Percentiles rank a stretch among this genome's conserved stretches.
Evolutionary conservation across 2,888 invertebrate species (phyloP).

Genomic region (Marasmarcha lunaedactyla): DNA sequence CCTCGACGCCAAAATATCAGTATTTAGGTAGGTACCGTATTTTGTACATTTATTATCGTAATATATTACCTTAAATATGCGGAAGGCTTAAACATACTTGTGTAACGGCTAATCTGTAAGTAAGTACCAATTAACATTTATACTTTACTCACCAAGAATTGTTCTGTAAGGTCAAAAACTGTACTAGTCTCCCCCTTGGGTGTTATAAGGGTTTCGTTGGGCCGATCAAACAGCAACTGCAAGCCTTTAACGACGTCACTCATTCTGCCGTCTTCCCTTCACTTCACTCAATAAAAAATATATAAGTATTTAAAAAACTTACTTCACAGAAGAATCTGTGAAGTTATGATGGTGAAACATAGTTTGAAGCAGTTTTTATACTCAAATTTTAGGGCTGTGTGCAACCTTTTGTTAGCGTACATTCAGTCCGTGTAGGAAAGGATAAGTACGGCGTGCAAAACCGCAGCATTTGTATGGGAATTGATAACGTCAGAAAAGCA

Average conservation of each 20-base stretch:
- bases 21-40: no score
- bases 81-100: no score
- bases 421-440: no score
- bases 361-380: conserved; percentile 20
- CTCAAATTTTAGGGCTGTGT: conserved; percentile 2
- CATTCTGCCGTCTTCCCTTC: conserved; percentile 32
- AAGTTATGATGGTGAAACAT: conserved; percentile 31
- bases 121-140: no score
- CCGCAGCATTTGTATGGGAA: conserved; percentile 15
- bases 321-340: conserved; percentile 48
- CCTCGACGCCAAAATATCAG: no score
- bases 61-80: no score
- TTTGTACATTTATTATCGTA: no score
- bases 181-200: conserved; percentile 72
- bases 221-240: conserved; percentile 69
- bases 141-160: conserved; percentile 75
- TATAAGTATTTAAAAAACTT: conserved; percentile 27
- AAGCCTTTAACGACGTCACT: conserved; percentile 28
- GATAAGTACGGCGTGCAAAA: conserved; percentile 25
- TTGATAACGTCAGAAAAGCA: no score
- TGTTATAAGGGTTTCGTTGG: conserved; percentile 71
- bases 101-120: no score
- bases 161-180: conserved; percentile 71
- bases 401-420: neutral
- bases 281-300: conserved; percentile 6